Percentiles rank a stretch among this genome's conserved stretches.
Conservation (phyloP, 1,140 invertebrate species). For the Drosophila sp. region DNA sequence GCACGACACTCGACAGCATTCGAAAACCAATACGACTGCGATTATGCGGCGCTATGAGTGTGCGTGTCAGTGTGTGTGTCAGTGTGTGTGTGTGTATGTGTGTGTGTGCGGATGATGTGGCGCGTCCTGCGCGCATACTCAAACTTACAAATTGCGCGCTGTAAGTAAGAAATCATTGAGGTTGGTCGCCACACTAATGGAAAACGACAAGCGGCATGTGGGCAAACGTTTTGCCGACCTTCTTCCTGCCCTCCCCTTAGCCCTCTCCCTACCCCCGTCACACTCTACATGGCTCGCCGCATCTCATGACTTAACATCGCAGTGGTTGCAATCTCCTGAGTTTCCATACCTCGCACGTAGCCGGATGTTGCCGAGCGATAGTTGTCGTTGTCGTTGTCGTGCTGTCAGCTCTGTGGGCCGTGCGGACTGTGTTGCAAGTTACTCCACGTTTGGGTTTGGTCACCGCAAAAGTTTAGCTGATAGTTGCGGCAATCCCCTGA, state of each 20-base stretch:
- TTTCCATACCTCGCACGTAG: constrained; percentile 45
- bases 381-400: constrained; percentile 63
- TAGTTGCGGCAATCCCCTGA: constrained; percentile 37
- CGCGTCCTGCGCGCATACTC: constrained; percentile 40
- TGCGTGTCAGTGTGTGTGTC: constrained; percentile 16
- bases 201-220: constrained; percentile 79
- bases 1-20: constrained; percentile 57
- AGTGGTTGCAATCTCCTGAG: constrained; percentile 35
- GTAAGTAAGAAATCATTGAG: constrained; percentile 82
- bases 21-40: constrained; percentile 75
- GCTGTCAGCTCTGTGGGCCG: constrained; percentile 51
- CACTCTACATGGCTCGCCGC: background rate
- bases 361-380: constrained; percentile 72
- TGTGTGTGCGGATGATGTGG: constrained; percentile 37
- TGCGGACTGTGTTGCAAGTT: constrained; percentile 45
- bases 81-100: constrained; percentile 24
- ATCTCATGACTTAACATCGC: background rate
- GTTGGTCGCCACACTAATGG: constrained; percentile 78
- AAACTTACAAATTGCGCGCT: constrained; percentile 62
- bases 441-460: constrained; percentile 53
- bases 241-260: background rate
- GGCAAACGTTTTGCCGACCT: constrained; percentile 55
- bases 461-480: constrained; percentile 76
- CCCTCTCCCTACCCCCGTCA: background rate
- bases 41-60: constrained; percentile 58